These are phyloP conservation scores for Mus pahari DNA, from an alignment of 2,113 vertebrate genomes.

Conservation along the genomic window DNA sequence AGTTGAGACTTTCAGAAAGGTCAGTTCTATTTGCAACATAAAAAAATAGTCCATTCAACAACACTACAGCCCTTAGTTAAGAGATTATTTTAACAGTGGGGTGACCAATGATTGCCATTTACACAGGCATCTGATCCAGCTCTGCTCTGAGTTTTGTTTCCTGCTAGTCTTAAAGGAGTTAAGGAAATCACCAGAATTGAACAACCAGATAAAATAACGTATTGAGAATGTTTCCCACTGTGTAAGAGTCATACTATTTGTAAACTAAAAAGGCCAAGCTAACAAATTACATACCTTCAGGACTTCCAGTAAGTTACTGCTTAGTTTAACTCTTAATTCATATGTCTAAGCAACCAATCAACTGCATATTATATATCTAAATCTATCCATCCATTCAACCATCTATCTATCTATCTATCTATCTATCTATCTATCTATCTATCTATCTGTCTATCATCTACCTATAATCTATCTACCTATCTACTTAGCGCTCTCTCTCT, in stretches of 20 bases:
- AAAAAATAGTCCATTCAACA: neutral
- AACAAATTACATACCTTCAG: neutral
- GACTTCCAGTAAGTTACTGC: neutral
- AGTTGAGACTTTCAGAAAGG: neutral
- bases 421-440: too few species aligned
- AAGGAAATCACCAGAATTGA: neutral
- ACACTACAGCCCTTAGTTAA: neutral
- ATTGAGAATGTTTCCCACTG: neutral
- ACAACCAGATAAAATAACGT: neutral
- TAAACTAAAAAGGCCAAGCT: neutral
- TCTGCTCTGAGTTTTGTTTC: constrained; percentile 34
- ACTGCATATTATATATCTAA: neutral
- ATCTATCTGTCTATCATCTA: too few species aligned
- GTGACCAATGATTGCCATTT: neutral
- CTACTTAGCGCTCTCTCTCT: too few species aligned
- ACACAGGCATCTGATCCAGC: neutral
- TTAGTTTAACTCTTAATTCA: neutral
- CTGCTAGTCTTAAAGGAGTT: neutral
- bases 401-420: too few species aligned
- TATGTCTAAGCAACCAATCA: neutral
- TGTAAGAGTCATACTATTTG: neutral
- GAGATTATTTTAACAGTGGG: neutral
- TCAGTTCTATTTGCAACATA: neutral
- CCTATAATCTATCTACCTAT: too few species aligned
- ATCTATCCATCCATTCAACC: too few species aligned